Percentiles rank a stretch among this genome's conserved stretches.
These are phyloP conservation scores for Limonius californicus DNA, from an alignment of 1,140 invertebrate genomes.

Conservation along the genomic window DNA sequence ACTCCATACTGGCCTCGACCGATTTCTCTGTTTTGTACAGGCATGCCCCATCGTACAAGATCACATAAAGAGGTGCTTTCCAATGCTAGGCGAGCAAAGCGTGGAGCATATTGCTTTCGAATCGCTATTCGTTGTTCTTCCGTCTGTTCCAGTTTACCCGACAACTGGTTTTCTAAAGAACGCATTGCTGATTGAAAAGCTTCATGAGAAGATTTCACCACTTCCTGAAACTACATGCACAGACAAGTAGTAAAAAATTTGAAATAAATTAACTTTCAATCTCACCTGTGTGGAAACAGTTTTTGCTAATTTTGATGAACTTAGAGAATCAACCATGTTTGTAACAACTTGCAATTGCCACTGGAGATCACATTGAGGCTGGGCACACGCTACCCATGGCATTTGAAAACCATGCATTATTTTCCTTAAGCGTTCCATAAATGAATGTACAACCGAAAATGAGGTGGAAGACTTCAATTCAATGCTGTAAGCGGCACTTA, in stretches of 20 bases:
- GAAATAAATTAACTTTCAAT: background rate
- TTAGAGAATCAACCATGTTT: conserved; percentile 71
- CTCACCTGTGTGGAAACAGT: conserved; percentile 71
- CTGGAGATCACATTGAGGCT: conserved; percentile 58
- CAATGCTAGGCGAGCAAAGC: conserved; percentile 75
- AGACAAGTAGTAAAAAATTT: background rate
- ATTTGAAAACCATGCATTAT: conserved; percentile 58
- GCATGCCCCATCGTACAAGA: conserved; percentile 72
- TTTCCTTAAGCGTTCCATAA: conserved; percentile 75
- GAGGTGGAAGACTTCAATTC: conserved; percentile 76
- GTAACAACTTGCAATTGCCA: conserved; percentile 69
- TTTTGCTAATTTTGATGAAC: conserved; percentile 66
- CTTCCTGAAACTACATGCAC: conserved; percentile 54
- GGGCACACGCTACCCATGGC: conserved; percentile 62
- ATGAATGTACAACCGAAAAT: conserved; percentile 67
- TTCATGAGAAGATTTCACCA: conserved; percentile 64
- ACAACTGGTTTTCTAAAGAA: conserved; percentile 66
- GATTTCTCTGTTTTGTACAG: conserved; percentile 74
- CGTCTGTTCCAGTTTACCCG: conserved; percentile 71
- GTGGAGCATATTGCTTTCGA: conserved; percentile 75
- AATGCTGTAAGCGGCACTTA: conserved; percentile 78
- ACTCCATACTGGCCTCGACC: conserved; percentile 90
- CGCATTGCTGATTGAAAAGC: conserved; percentile 64
- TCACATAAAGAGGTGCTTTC: conserved; percentile 84
- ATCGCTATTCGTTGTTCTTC: conserved; percentile 76